Conservation (phyloP, 2,797 vertebrate genomes). For the Anguilla obscura region DNA sequence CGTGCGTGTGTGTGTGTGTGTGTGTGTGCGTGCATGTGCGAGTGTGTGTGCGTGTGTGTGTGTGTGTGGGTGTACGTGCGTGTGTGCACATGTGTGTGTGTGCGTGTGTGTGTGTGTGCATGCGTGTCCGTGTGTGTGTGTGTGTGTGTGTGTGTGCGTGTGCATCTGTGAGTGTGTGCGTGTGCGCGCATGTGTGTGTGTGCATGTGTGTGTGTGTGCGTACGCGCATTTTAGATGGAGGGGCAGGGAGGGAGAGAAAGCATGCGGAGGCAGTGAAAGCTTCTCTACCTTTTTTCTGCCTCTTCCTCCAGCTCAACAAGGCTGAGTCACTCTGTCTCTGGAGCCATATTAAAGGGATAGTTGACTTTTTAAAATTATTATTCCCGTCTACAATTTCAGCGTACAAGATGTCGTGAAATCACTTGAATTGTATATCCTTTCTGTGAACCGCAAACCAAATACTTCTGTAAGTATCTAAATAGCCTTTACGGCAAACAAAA, state of each 20-base stretch:
- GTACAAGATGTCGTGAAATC: background rate
- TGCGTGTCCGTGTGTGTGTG: conserved; percentile 1
- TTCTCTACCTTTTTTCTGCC: background rate
- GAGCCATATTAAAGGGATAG: conserved; percentile 10
- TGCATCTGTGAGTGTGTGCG: background rate
- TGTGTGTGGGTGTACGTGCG: background rate
- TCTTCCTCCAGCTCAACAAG: background rate
- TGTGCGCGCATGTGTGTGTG: background rate
- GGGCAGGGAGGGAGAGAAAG: background rate
- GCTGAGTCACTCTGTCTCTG: conserved; percentile 29
- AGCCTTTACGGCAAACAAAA: background rate
- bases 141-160: background rate
- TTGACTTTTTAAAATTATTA: background rate
- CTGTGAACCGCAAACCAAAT: background rate
- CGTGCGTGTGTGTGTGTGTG: background rate
- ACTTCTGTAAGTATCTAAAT: background rate
- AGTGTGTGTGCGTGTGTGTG: background rate
- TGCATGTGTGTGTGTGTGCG: background rate
- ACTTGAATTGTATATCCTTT: background rate
- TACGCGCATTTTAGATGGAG: background rate
- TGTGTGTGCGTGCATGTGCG: background rate
- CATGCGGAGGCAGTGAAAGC: background rate
- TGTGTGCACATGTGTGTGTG: background rate
- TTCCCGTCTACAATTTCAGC: background rate
- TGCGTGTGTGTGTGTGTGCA: background rate